Base-by-base conservation (phyloP, 2,888 invertebrate species). In the Brenthis daphne region DNA sequence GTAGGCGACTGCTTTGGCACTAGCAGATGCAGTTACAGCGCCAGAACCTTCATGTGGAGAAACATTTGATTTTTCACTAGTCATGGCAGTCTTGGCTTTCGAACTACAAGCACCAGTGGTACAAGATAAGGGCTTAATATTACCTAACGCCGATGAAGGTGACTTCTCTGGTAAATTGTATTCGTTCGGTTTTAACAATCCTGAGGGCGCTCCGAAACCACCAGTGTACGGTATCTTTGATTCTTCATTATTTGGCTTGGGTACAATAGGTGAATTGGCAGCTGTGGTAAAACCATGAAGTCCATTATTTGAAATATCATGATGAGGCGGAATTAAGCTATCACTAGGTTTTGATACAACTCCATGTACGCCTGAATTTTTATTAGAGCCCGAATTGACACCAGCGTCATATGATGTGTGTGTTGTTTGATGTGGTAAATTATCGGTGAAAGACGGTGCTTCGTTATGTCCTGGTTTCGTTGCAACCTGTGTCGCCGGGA, bases 1-100 rank as follows among this genome's bases (percentile, higher is more conserved):
- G 72, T 92, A 92, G 51, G 80, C 82, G 43, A 82, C 79, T 11
- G 85, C 82, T 63, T 82, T 81, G 20, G 87, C 84, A 66, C 75
- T 75, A 37, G 85, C 84, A 5, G 76, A 70, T 14, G 85, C 84
- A 48, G 71, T 74, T 20, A 82, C 80, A 64, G 74, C 64, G 43
- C 67, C 73, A n/a, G 71, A 61, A 48, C 65, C 63, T 57, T 57
- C 67, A 65, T 29, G 69, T 37, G 68, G 53, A 14, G 54, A 29
- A 51, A 24, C 51, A 57, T 47, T 50, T 29, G 53, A 57, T 11
- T 66, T 54, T 51, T 43, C 54, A 51, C 51, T 53, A 37, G 55
- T 14, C 12, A 55, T 60, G 48, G n/a, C 57, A 8, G 58, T 64
- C 6, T 50, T 64, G 50, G 33, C 54, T 16, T 68, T 73, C 8